Conservation (phyloP, 2,888 invertebrate genomes). For the Chalcosyrphus nemorum region DNA sequence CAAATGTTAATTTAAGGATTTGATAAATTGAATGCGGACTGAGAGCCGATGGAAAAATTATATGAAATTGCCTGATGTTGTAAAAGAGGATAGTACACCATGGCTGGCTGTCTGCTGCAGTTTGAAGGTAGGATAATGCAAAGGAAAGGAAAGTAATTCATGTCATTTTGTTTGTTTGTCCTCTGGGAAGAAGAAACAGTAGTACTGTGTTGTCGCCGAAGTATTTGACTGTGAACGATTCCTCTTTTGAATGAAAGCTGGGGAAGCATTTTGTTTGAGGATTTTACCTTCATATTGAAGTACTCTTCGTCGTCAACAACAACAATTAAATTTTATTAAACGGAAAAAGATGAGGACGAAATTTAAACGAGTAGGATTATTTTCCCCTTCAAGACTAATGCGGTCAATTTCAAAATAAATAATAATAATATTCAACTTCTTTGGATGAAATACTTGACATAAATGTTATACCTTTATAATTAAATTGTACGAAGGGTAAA, state of each 20-base stretch:
- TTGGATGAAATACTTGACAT: too few species aligned
- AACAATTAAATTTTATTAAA: conserved; percentile 41
- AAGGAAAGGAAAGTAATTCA: conserved; percentile 8
- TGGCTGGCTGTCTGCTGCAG: conserved; percentile 27
- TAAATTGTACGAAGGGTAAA: too few species aligned
- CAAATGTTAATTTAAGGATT: conserved; percentile 69
- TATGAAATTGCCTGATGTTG: conserved; percentile 36
- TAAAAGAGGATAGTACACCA: conserved; percentile 8
- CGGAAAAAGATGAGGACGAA: not conserved
- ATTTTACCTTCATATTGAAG: conserved; percentile 58
- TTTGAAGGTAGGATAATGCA: conserved; percentile 36
- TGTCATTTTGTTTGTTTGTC: conserved; percentile 58
- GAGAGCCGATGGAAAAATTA: conserved; percentile 51
- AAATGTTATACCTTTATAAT: too few species aligned
- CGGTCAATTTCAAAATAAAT: conserved; percentile 17
- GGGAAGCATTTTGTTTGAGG: conserved; percentile 60
- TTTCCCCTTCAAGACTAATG: conserved; percentile 21
- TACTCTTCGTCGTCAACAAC: conserved; percentile 57
- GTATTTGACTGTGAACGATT: conserved; percentile 23
- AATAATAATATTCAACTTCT: too few species aligned
- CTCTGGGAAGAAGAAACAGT: not conserved
- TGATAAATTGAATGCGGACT: conserved; percentile 70
- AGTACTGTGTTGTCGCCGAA: conserved; percentile 20
- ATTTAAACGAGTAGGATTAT: conserved; percentile 8
- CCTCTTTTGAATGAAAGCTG: conserved; percentile 42